Percentiles rank a stretch among this genome's conserved stretches.
phyloP scores from a whole-genome alignment of 1,140 invertebrate species.

The Pachyrhynchus sulphureomaculatus region DNA sequence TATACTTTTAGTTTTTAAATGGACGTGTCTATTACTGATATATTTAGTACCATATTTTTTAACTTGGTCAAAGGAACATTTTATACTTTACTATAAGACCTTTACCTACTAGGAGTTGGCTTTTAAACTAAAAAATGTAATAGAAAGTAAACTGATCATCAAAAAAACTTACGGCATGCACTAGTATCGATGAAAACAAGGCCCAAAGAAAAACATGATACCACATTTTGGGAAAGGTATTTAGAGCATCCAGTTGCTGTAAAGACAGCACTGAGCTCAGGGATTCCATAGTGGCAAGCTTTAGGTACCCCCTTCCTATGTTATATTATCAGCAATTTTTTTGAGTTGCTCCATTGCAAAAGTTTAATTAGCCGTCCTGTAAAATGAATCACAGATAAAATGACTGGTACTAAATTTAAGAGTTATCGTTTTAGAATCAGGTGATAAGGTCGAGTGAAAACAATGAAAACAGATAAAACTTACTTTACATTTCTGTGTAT shows the following conservation, averaged over 20 bases:
- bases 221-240: conserved; percentile 88
- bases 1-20: too few species aligned
- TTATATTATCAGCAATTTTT: conserved; percentile 32
- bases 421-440: too few species aligned
- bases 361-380: not conserved
- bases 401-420: too few species aligned
- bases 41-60: too few species aligned
- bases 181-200: conserved; percentile 88
- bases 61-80: too few species aligned
- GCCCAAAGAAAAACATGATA: conserved; percentile 94
- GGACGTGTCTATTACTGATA: too few species aligned
- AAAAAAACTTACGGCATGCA: conserved; percentile 65
- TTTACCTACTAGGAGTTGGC: too few species aligned
- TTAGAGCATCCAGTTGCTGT: conserved; percentile 59
- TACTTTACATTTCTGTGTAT: conserved; percentile 1
- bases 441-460: too few species aligned
- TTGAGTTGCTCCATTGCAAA: conserved; percentile 37
- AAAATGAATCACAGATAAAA: not conserved
- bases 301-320: conserved; percentile 24
- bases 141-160: too few species aligned
- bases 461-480: too few species aligned
- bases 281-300: conserved; percentile 55
- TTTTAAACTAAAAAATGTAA: too few species aligned
- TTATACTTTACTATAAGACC: too few species aligned
- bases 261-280: conserved; percentile 64